Base-by-base conservation (phyloP, 1,140 invertebrate genomes). In the Pseudobourletiella spinata region DNA sequence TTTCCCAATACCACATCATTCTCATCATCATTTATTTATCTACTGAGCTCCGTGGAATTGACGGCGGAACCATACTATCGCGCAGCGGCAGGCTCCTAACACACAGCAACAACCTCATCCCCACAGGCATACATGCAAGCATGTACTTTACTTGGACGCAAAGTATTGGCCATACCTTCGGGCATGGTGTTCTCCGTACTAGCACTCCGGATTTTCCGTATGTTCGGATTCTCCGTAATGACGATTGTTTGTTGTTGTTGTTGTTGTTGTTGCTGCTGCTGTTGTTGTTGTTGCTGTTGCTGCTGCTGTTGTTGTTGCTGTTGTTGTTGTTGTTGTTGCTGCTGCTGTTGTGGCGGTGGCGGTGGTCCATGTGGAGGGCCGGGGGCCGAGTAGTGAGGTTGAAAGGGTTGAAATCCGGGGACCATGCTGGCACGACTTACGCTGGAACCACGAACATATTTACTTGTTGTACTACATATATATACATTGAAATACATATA, bases 101-200 rank as follows among this genome's bases (percentile, higher is more conserved):
- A n/a, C n/a, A n/a, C n/a, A n/a, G n/a, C n/a, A n/a, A n/a, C n/a
- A n/a, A n/a, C n/a, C n/a, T n/a, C n/a, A n/a, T n/a, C n/a, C n/a
- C n/a, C n/a, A n/a, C n/a, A n/a, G n/a, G n/a, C n/a, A n/a, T n/a
- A n/a, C n/a, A n/a, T n/a, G n/a, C n/a, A n/a, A n/a, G n/a, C n/a
- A n/a, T n/a, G n/a, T n/a, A n/a, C n/a, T n/a, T n/a, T n/a, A n/a
- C n/a, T n/a, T n/a, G n/a, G n/a, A n/a, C n/a, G n/a, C n/a, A n/a
- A n/a, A n/a, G n/a, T n/a, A n/a, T n/a, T n/a, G n/a, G n/a, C n/a
- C n/a, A n/a, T 64, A 69, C 67, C 67, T 67, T 70, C 68, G 14
- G 68, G 68, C 68, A 70, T 70, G 14, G 65, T 66, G 50, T 70
- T 70, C 59, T 70, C 68, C n/a, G 68, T 66, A 63, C 65, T 63